A percentile compares a stretch with the other conserved stretches of the same genome.
These are phyloP conservation scores for Pleuronectes platessa DNA, from an alignment of 2,113 vertebrate genomes.

Conservation along the genomic window DNA sequence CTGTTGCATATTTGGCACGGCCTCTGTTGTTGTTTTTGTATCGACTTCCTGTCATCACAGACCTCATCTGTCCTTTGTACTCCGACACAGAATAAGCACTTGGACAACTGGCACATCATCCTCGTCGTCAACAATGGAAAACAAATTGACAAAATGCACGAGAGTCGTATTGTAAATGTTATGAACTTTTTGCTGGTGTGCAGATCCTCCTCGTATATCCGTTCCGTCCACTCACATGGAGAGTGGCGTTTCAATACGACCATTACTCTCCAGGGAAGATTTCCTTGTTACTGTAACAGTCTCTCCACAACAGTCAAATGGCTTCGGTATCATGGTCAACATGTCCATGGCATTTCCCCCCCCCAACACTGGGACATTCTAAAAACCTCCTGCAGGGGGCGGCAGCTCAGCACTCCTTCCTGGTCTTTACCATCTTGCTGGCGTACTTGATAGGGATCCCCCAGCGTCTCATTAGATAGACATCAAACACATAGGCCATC, in stretches of 20 bases:
- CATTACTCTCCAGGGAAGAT: conserved; percentile 50
- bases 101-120: conserved; percentile 72
- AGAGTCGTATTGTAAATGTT: conserved; percentile 62
- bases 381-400: conserved; percentile 65
- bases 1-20: conserved; percentile 79
- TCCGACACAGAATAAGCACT: conserved; percentile 66
- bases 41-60: conserved; percentile 61
- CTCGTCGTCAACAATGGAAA: conserved; percentile 66
- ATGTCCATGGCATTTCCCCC: conserved; percentile 59
- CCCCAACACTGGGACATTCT: conserved; percentile 57
- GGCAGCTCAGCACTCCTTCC: conserved; percentile 87
- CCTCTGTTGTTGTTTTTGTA: conserved; percentile 63
- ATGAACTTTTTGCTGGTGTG: conserved; percentile 78
- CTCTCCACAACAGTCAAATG: conserved; percentile 68
- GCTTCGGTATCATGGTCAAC: conserved; percentile 69
- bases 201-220: conserved; percentile 56
- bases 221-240: conserved; percentile 47
- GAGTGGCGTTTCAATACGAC: conserved; percentile 37
- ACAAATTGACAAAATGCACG: conserved; percentile 66
- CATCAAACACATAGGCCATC: conserved; percentile 87
- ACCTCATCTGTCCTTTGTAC: conserved; percentile 65
- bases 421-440: conserved; percentile 89
- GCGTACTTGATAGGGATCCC: conserved; percentile 89
- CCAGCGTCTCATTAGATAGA: conserved; percentile 91
- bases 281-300: conserved; percentile 61